Evolutionary conservation across 2,113 vertebrate genomes (phyloP), one percentile per base, ranked within the genome.

Genomic region (Buteo buteo): DNA sequence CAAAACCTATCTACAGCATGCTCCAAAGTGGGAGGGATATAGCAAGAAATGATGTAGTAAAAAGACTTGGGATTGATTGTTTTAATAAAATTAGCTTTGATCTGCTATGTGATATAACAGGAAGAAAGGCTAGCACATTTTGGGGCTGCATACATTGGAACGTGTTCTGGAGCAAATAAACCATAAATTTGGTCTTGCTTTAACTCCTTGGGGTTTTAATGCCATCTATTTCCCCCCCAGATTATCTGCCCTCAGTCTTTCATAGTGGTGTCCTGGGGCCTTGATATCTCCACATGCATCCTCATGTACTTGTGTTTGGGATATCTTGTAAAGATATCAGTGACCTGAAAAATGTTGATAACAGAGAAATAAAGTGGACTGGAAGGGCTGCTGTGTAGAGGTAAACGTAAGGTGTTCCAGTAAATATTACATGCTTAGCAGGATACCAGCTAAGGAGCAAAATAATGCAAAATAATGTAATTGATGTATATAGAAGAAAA

Each of bases 81-180:
- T 89, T 88, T 88, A 34, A 86, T 88, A 77, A 88, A 91, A 92
- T 86, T 88, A 74, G 29, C 80, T 83, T 86, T 94, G 82, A 93
- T 92, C 54, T 94, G 57, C 70, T 88, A 45, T 3, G 38, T 70
- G 72, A 44, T 83, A 26, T 66, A 88, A 73, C 16, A 62, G 38
- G 76, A 91, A 94, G 50, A 91, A 86, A 93, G 9, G 25, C 50
- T 40, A 40, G 88, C 70, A 67, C 13, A 49, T 34, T 66, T 84
- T 69, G 57, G 38, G 66, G 32, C 31, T 88, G 40, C 55, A 73
- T 90, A 69, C 58, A 62, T 47, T 90, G 45, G 59, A 86, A 86
- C 0, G 1, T 86, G 50, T 86, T 54, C 76, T 89, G 80, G 10
- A 77, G 72, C n/a, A 81, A 88, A 81, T 69, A 91, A 93, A 62